Evolutionary conservation across 1,140 invertebrate species (phyloP).

Genomic region (Scylla paramamosain): DNA sequence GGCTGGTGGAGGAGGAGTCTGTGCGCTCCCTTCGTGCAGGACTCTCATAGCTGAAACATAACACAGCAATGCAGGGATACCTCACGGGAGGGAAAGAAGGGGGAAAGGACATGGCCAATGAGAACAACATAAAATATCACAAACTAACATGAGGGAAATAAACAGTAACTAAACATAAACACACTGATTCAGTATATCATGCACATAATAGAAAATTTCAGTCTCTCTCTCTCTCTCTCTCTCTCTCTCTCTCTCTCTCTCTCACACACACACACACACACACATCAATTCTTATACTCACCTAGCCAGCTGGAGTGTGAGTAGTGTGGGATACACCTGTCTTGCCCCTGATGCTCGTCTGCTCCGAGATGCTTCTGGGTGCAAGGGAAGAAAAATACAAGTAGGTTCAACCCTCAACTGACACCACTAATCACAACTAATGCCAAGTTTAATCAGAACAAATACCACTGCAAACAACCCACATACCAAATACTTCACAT

Average conservation of each 20-base stretch:
- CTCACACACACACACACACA: conserved; percentile 33
- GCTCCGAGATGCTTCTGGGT: background rate
- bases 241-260: background rate
- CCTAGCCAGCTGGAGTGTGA: conserved; percentile 65
- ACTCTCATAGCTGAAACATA: conserved; percentile 65
- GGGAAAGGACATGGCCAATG: background rate
- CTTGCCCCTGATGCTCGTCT: background rate
- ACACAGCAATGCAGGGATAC: background rate
- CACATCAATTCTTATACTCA: background rate
- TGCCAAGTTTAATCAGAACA: background rate
- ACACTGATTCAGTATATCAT: too few species aligned
- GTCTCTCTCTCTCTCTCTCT: too few species aligned
- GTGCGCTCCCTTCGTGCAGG: conserved; percentile 55
- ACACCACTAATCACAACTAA: too few species aligned
- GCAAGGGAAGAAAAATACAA: background rate
- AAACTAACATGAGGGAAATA: background rate
- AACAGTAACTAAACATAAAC: too few species aligned
- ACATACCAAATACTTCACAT: background rate
- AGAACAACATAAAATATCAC: conserved; percentile 22
- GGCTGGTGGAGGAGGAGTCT: conserved; percentile 42
- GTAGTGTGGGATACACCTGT: conserved; percentile 53
- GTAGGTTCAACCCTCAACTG: too few species aligned
- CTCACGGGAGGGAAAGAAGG: background rate
- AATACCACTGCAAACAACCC: background rate
- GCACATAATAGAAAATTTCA: too few species aligned